Conservation (phyloP, 2,797 vertebrate species). For the Labeo calbasu region DNA sequence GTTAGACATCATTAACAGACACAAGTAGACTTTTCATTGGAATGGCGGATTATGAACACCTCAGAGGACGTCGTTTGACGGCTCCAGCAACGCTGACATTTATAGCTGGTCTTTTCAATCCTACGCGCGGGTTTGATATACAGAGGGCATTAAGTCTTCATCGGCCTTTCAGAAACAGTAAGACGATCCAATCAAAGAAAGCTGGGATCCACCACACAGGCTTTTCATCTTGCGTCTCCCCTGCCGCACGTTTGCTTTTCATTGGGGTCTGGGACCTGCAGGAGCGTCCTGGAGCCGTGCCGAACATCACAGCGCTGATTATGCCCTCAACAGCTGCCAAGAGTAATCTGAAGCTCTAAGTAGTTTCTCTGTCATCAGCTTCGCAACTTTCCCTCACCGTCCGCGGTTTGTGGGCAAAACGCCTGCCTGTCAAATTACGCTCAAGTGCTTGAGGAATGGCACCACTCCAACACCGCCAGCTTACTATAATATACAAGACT, state of each 20-base stretch:
- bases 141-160: conserved; percentile 73
- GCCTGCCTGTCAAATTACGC: conserved; percentile 81
- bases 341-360: conserved; percentile 74
- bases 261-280: conserved; percentile 63
- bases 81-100: conserved; percentile 74
- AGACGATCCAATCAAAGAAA: conserved; percentile 75
- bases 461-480: conserved; percentile 70
- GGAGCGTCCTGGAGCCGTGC: conserved; percentile 68
- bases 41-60: conserved; percentile 78
- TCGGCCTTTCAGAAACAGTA: conserved; percentile 69
- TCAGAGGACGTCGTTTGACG: conserved; percentile 75
- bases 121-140: conserved; percentile 73
- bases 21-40: conserved; percentile 68
- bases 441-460: conserved; percentile 72
- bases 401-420: conserved; percentile 70
- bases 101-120: conserved; percentile 77
- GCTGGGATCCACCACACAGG: conserved; percentile 68
- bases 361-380: conserved; percentile 70
- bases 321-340: conserved; percentile 77
- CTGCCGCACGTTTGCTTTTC: conserved; percentile 67
- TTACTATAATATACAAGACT: conserved; percentile 73
- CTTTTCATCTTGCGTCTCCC: conserved; percentile 68
- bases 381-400: conserved; percentile 74
- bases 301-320: conserved; percentile 73
- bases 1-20: conserved; percentile 56